Evolutionary conservation across 2,113 vertebrate species (phyloP).

Genomic region (Orthochromis indermauri): DNA sequence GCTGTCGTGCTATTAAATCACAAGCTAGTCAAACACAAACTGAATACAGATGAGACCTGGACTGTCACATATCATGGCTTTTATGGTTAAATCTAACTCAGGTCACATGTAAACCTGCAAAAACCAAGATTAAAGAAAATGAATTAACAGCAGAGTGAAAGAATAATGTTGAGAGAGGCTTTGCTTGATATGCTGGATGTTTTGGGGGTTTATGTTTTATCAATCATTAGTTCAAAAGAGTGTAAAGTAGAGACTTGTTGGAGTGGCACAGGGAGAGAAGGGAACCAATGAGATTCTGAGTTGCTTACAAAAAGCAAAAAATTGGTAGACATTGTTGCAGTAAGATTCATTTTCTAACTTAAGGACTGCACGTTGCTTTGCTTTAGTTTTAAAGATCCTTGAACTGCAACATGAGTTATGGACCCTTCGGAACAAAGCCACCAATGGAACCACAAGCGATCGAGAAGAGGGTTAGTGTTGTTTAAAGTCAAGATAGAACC

Average conservation of each 20-base stretch:
- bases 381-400: conserved; percentile 26
- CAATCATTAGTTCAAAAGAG: neutral
- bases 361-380: neutral
- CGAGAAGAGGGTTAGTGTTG: neutral
- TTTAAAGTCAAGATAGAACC: neutral
- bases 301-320: neutral
- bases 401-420: neutral
- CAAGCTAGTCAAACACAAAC: neutral
- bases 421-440: neutral
- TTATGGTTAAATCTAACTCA: neutral
- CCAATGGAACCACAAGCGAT: neutral
- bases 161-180: neutral
- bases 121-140: neutral
- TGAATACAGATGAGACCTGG: neutral
- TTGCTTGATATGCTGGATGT: neutral
- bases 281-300: neutral
- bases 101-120: neutral
- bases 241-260: neutral
- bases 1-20: neutral
- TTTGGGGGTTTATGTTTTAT: neutral
- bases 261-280: neutral
- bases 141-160: neutral
- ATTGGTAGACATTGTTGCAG: neutral
- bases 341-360: neutral
- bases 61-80: neutral